Conservation (phyloP, 2,113 vertebrate species). For the Alosa alosa region DNA sequence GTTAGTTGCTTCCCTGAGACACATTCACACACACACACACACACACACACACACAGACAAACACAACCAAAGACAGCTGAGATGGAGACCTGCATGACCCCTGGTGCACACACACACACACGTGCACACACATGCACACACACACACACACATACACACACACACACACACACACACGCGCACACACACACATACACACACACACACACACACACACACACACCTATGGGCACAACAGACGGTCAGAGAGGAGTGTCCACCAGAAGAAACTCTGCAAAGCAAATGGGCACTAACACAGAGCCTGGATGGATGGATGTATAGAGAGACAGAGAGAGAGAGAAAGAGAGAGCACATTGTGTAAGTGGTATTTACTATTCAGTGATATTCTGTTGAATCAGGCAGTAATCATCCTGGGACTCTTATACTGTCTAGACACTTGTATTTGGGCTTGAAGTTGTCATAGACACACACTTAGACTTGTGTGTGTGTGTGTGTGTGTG, state of each 20-base stretch:
- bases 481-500: constrained; percentile 14
- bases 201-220: too few relatives aligned
- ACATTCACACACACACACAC: neutral
- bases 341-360: neutral
- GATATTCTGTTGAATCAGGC: neutral
- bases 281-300: neutral
- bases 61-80: too few relatives aligned
- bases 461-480: too few relatives aligned
- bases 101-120: constrained; percentile 24
- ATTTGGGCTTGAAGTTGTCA: too few relatives aligned
- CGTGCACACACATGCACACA: neutral
- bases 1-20: neutral
- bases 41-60: too few relatives aligned
- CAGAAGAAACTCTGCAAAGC: too few relatives aligned
- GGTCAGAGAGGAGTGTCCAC: too few relatives aligned
- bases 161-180: too few relatives aligned
- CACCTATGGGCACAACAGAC: too few relatives aligned
- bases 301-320: neutral
- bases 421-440: neutral
- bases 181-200: too few relatives aligned
- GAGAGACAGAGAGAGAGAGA: neutral
- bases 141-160: neutral
- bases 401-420: neutral
- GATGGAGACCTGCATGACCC: neutral
- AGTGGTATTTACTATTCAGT: neutral